These are phyloP conservation scores for Macrobrachium nipponense DNA, from an alignment of 1,140 invertebrate species.

Conservation along the genomic window DNA sequence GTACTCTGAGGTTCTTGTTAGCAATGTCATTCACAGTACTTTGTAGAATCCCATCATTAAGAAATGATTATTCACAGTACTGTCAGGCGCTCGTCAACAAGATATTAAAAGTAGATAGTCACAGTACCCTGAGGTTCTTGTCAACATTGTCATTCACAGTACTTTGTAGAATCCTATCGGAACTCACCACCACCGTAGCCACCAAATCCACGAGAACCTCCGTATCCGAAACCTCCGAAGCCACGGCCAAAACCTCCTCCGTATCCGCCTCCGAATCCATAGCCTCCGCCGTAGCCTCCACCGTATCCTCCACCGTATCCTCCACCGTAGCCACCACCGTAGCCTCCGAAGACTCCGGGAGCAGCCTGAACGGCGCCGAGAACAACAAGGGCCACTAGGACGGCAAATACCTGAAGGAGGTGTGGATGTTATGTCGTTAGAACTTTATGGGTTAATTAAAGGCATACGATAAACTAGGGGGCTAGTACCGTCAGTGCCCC, in stretches of 20 bases:
- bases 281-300: neutral
- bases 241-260: neutral
- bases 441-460: too few relatives aligned
- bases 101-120: too few relatives aligned
- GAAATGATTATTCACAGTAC: too few relatives aligned
- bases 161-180: neutral
- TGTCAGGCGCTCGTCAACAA: too few relatives aligned
- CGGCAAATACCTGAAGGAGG: neutral
- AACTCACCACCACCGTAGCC: neutral
- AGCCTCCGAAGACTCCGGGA: neutral
- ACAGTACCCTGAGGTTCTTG: too few relatives aligned
- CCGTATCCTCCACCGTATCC: neutral
- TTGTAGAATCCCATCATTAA: too few relatives aligned
- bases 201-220: neutral
- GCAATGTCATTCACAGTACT: too few relatives aligned
- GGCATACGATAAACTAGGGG: too few relatives aligned
- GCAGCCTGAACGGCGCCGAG: neutral
- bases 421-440: neutral
- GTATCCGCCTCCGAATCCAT: neutral
- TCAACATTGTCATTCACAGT: neutral
- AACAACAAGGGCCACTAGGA: neutral
- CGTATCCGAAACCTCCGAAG: neutral
- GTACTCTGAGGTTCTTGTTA: too few relatives aligned
- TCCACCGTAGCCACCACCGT: neutral
- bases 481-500: too few relatives aligned